Conservation (phyloP, 2,113 vertebrate species). For the Spilogale gracilis region DNA sequence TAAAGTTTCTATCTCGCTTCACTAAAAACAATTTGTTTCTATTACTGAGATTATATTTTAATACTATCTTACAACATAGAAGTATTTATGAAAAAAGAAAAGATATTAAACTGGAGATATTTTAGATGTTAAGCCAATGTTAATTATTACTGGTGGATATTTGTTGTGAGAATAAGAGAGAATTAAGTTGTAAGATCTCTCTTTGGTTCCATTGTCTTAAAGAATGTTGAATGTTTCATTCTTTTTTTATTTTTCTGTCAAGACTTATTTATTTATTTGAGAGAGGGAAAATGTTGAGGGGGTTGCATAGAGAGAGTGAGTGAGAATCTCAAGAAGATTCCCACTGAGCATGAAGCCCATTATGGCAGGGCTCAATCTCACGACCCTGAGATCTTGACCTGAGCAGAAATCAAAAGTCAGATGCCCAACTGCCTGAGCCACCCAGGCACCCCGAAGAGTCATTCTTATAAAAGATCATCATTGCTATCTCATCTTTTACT, state of each 20-base stretch:
- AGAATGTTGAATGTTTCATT: background rate
- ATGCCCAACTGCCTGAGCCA: background rate
- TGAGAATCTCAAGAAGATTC: background rate
- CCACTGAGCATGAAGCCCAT: background rate
- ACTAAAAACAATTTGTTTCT: slow-evolving; percentile 6
- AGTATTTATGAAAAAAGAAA: background rate
- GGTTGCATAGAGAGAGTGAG: background rate
- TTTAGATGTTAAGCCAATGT: background rate
- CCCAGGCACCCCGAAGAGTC: background rate
- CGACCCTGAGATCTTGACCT: background rate
- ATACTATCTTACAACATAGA: background rate
- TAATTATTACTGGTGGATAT: background rate
- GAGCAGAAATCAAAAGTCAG: background rate
- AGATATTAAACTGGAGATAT: background rate
- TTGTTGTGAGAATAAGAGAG: background rate
- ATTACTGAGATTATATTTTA: slow-evolving; percentile 10
- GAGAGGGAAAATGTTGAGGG: background rate
- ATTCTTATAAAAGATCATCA: background rate
- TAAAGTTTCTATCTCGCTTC: slow-evolving; percentile 19
- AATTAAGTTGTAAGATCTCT: background rate
- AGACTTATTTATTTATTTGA: background rate
- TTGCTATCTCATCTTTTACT: background rate
- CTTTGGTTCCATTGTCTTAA: background rate
- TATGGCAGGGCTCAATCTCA: background rate
- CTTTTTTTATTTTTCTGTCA: background rate